phyloP scores from a whole-genome alignment of 2,888 invertebrate species.

The Hypolimnas misippus region DNA sequence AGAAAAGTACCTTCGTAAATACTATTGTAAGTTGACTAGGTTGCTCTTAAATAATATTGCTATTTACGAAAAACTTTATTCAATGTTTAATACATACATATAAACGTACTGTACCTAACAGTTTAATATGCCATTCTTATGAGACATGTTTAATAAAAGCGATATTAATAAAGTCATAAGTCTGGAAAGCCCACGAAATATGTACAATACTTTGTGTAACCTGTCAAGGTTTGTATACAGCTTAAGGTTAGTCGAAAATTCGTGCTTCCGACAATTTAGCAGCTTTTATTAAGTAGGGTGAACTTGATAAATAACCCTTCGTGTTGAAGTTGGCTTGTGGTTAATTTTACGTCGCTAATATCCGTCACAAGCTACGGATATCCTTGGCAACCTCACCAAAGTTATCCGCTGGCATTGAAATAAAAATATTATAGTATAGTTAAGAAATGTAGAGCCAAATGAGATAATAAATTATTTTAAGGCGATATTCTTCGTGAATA shows the following conservation, averaged over 20 bases:
- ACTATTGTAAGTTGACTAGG: too few relatives aligned
- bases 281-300: constrained; percentile 43
- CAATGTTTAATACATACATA: too few relatives aligned
- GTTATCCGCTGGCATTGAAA: constrained; percentile 48
- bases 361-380: constrained; percentile 50
- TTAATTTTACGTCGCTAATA: constrained; percentile 39
- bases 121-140: too few relatives aligned
- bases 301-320: constrained; percentile 50
- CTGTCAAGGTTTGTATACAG: constrained; percentile 15
- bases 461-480: constrained; percentile 54
- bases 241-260: constrained; percentile 24
- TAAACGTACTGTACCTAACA: too few relatives aligned
- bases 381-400: constrained; percentile 55
- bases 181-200: not conserved
- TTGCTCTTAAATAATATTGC: too few relatives aligned
- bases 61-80: too few relatives aligned
- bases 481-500: not conserved
- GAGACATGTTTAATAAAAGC: too few relatives aligned
- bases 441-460: constrained; percentile 58
- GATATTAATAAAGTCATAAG: constrained; percentile 1
- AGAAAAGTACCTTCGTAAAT: too few relatives aligned
- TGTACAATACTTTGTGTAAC: constrained; percentile 15
- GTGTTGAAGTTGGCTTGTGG: constrained; percentile 40
- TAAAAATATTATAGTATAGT: constrained; percentile 53
- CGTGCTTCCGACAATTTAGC: constrained; percentile 49